Conservation (phyloP, 2,797 vertebrate genomes). For the Halcyon smyrnensis region DNA sequence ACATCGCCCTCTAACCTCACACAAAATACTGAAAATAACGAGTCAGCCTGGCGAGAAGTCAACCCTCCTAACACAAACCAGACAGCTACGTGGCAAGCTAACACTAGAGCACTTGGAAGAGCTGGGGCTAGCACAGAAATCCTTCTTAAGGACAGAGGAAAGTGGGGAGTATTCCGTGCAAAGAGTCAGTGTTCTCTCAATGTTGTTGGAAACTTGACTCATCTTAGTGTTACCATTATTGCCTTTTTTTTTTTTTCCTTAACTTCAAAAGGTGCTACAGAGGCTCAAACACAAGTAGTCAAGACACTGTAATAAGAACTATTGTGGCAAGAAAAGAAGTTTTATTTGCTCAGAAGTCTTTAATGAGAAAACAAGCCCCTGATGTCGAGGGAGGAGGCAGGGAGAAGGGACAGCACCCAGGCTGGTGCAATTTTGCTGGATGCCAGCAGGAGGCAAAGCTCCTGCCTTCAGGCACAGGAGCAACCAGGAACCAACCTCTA, state of each 20-base stretch:
- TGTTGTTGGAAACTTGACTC: neutral
- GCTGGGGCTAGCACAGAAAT: neutral
- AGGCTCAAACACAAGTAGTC: neutral
- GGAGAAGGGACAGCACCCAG: neutral
- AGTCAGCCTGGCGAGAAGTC: neutral
- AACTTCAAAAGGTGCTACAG: neutral
- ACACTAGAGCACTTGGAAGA: neutral
- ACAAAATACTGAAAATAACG: neutral
- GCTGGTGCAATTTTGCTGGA: neutral
- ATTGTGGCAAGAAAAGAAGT: neutral
- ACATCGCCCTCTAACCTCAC: neutral
- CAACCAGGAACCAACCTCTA: neutral
- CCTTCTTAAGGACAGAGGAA: neutral
- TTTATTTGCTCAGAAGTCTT: neutral
- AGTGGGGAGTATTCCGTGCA: neutral
- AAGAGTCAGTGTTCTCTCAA: neutral
- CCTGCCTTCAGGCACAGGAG: neutral
- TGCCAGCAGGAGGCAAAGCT: slow-evolving; percentile 64
- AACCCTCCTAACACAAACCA: neutral
- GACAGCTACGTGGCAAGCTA: slow-evolving; percentile 15
- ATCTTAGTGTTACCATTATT: neutral
- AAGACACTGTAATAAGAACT: neutral
- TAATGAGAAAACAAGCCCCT: neutral
- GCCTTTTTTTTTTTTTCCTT: neutral
- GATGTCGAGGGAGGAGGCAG: accelerated